These are phyloP conservation scores for Dione juno DNA, from an alignment of 2,888 invertebrate species.

Conservation along the genomic window DNA sequence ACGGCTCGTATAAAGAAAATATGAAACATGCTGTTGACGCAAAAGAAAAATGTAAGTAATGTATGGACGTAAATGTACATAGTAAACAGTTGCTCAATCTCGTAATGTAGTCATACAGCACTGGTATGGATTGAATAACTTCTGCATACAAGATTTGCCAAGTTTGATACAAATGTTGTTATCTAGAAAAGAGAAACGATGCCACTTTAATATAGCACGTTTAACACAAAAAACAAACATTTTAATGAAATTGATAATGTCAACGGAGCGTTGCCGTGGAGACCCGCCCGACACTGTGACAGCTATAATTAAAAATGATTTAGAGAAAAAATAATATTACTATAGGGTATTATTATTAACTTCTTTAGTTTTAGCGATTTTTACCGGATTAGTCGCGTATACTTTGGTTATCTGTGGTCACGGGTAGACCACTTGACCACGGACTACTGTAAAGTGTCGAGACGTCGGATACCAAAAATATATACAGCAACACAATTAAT, in stretches of 20 bases:
- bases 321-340: slow-evolving; percentile 28
- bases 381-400: no score
- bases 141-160: slow-evolving; percentile 11
- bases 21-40: neutral
- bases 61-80: neutral
- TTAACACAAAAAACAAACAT: slow-evolving; percentile 25
- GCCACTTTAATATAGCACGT: slow-evolving; percentile 14
- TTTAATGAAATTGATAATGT: slow-evolving; percentile 40
- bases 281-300: slow-evolving; percentile 30
- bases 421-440: no score
- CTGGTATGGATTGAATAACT: slow-evolving; percentile 9
- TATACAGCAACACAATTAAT: no score
- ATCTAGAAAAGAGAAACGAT: slow-evolving; percentile 17
- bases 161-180: slow-evolving; percentile 17
- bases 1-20: neutral
- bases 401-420: no score
- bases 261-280: slow-evolving; percentile 29
- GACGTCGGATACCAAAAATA: no score
- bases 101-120: slow-evolving; percentile 8
- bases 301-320: slow-evolving; percentile 41
- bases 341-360: slow-evolving; percentile 12
- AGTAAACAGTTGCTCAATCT: slow-evolving; percentile 12
- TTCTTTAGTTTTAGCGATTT: neutral
- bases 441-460: no score
- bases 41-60: neutral